Conservation (phyloP, 2,888 invertebrate genomes). For the Sycophila texana region DNA sequence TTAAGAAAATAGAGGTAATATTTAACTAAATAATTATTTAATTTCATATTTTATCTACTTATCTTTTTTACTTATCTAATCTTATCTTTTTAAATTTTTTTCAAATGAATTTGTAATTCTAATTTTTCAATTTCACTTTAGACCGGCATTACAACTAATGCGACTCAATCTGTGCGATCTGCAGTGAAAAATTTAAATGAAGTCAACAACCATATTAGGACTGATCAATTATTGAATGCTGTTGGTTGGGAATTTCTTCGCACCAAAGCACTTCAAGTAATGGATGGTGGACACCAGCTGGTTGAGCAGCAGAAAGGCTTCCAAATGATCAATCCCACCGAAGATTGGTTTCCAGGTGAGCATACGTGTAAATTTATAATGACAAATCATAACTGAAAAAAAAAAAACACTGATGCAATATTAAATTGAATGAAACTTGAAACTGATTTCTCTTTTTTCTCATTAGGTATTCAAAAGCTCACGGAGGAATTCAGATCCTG, state of each 20-base stretch:
- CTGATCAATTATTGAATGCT: slow-evolving; percentile 85
- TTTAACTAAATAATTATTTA: slow-evolving; percentile 19
- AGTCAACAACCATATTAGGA: slow-evolving; percentile 83
- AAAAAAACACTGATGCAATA: not conserved
- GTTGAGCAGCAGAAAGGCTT: slow-evolving; percentile 89
- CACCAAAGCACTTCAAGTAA: slow-evolving; percentile 81
- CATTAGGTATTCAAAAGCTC: slow-evolving; percentile 83
- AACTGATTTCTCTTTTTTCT: slow-evolving; percentile 57
- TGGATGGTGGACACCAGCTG: slow-evolving; percentile 84
- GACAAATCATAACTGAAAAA: not conserved
- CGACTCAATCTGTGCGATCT: slow-evolving; percentile 89
- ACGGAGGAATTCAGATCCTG: slow-evolving; percentile 84
- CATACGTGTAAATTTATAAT: slow-evolving; percentile 12
- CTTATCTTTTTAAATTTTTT: not conserved
- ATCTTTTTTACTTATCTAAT: not conserved
- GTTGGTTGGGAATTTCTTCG: slow-evolving; percentile 90
- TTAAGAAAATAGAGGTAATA: slow-evolving; percentile 85
- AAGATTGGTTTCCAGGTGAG: slow-evolving; percentile 90
- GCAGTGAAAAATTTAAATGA: slow-evolving; percentile 90
- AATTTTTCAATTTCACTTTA: slow-evolving; percentile 70
- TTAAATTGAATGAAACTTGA: too few relatives aligned
- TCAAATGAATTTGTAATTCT: not conserved
- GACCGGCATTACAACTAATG: slow-evolving; percentile 87
- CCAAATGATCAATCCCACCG: slow-evolving; percentile 89
- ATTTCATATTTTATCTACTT: not conserved